Percentiles rank a stretch among this genome's conserved stretches.
Evolutionary conservation across 2,888 invertebrate species (phyloP).

Genomic region (Sialis lutaria): DNA sequence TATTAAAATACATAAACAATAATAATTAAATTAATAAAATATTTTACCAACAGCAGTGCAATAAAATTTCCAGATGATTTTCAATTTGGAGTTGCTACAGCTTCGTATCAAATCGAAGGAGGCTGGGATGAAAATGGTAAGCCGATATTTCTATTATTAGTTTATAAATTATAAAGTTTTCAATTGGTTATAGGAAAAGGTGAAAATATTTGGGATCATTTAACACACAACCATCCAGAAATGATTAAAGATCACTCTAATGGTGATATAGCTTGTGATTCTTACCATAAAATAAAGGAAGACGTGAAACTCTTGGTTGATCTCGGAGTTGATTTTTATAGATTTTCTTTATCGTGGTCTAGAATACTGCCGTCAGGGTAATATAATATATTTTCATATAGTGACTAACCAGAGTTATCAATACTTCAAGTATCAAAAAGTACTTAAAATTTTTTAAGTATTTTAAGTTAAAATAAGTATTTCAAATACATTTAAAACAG

Average conservation of each 20-base stretch:
- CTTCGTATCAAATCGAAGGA: slow-evolving; percentile 32
- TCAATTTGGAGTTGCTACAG: slow-evolving; percentile 18
- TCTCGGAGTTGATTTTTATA: slow-evolving; percentile 25
- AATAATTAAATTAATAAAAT: too few species aligned
- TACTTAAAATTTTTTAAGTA: too few species aligned
- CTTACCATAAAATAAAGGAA: slow-evolving; percentile 15
- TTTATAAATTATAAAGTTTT: background rate
- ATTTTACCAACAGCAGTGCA: too few species aligned
- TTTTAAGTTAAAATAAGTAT: too few species aligned
- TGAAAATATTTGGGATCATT: slow-evolving; percentile 32
- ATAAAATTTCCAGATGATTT: slow-evolving; percentile 3
- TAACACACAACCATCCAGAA: slow-evolving; percentile 22
- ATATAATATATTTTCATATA: background rate
- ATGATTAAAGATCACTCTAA: slow-evolving; percentile 13
- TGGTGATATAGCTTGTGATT: slow-evolving; percentile 17
- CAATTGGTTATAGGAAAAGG: slow-evolving; percentile 25
- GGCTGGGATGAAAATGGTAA: slow-evolving; percentile 31
- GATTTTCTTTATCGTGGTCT: slow-evolving; percentile 43
- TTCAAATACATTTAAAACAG: too few species aligned
- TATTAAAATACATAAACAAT: too few species aligned
- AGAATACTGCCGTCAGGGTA: slow-evolving; percentile 32
- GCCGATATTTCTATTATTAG: slow-evolving; percentile 12
- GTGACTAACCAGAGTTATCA: background rate
- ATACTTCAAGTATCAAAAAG: too few species aligned
- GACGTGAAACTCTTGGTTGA: slow-evolving; percentile 14